Evolutionary conservation across 1,140 invertebrate species (phyloP).

Genomic region (Danaus plexippus): DNA sequence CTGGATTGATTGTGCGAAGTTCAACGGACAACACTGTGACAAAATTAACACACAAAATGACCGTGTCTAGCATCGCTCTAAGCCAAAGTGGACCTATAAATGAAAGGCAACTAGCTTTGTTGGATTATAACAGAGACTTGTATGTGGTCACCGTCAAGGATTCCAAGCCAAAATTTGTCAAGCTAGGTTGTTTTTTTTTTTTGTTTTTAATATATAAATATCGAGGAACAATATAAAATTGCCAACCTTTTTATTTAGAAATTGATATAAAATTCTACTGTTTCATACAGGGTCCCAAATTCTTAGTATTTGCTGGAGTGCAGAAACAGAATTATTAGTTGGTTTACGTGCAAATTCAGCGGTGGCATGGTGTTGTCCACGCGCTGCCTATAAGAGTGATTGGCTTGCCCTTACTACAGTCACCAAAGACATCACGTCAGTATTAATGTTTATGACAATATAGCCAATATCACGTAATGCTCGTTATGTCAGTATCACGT

Average conservation of each 20-base stretch:
- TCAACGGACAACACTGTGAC: conserved; percentile 74
- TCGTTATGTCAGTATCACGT: too few species aligned
- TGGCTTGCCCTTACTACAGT: conserved; percentile 61
- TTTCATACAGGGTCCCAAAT: conserved; percentile 54
- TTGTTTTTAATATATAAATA: conserved; percentile 1
- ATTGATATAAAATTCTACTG: not conserved
- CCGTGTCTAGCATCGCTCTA: conserved; percentile 81
- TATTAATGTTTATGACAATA: conserved; percentile 6
- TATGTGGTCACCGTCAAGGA: conserved; percentile 76
- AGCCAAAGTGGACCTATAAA: conserved; percentile 82
- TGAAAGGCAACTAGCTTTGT: conserved; percentile 59
- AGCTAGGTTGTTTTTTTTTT: conserved; percentile 76
- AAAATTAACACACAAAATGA: conserved; percentile 75
- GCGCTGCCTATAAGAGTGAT: conserved; percentile 48
- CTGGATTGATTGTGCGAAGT: conserved; percentile 76
- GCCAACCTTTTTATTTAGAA: not conserved
- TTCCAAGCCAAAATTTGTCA: conserved; percentile 78
- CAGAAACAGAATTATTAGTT: conserved; percentile 58
- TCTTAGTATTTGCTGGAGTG: conserved; percentile 62
- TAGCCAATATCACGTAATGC: too few species aligned
- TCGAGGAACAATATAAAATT: not conserved
- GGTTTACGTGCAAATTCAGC: conserved; percentile 56
- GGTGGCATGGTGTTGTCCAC: conserved; percentile 63
- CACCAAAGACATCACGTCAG: conserved; percentile 57
- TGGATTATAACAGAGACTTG: conserved; percentile 66